Percentiles rank a stretch among this genome's conserved stretches.
Evolutionary conservation across 2,797 vertebrate species (phyloP).

Genomic region (Ctenochaetus hawaiiensis): DNA sequence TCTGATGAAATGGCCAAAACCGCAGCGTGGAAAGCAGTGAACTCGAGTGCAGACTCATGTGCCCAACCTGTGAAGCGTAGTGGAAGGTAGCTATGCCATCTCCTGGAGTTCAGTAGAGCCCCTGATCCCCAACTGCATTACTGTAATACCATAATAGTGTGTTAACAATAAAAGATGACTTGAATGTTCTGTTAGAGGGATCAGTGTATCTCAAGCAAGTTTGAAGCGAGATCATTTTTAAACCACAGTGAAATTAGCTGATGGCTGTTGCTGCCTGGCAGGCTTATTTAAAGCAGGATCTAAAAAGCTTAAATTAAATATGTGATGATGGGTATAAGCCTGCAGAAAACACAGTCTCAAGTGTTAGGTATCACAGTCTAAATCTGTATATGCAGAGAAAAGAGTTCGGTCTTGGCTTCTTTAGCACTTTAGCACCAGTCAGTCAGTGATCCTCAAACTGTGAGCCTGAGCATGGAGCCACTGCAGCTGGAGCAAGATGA

Average conservation of each 20-base stretch:
- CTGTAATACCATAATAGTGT: neutral
- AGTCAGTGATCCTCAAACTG: neutral
- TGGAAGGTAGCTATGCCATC: constrained; percentile 88
- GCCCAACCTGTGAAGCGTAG: constrained; percentile 89
- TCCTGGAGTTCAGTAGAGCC: constrained; percentile 41
- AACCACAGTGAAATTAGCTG: neutral
- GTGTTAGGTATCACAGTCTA: neutral
- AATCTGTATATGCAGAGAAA: neutral
- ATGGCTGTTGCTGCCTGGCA: neutral
- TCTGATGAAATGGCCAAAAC: constrained; percentile 95
- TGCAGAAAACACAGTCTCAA: neutral
- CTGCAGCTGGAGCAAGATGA: too few species aligned
- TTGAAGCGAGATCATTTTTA: constrained; percentile 2
- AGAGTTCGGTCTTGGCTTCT: neutral
- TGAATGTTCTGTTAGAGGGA: neutral
- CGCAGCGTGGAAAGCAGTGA: constrained; percentile 91
- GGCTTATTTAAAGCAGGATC: too few species aligned
- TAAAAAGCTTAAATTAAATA: neutral
- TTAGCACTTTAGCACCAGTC: neutral
- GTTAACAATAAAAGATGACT: neutral
- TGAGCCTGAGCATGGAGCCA: neutral
- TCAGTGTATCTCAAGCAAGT: neutral
- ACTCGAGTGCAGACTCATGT: constrained; percentile 87
- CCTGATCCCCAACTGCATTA: constrained; percentile 8
- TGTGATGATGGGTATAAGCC: neutral